These are phyloP conservation scores for Dascillus cervinus DNA, from an alignment of 2,888 invertebrate species.

Conservation along the genomic window DNA sequence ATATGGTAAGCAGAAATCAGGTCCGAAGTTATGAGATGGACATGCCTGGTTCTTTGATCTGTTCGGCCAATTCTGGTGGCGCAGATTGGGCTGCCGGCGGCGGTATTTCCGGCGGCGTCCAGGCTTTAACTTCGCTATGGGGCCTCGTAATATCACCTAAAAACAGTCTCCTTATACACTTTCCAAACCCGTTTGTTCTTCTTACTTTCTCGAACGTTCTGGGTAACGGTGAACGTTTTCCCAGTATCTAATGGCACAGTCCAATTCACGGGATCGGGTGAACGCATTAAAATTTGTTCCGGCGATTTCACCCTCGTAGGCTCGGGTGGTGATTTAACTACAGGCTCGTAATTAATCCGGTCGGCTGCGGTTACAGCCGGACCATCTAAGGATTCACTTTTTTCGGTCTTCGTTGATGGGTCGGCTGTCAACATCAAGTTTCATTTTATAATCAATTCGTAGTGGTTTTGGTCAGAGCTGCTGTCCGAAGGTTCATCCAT, in stretches of 20 bases:
- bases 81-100: conserved; percentile 61
- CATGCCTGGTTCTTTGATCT: conserved; percentile 49
- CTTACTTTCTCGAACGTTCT: conserved; percentile 76
- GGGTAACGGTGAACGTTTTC: conserved; percentile 88
- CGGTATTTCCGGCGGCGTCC: conserved; percentile 56
- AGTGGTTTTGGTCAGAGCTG: too few species aligned
- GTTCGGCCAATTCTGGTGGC: conserved; percentile 56
- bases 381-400: conserved; percentile 33
- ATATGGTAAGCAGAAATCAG: conserved; percentile 40
- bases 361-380: conserved; percentile 40
- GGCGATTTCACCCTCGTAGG: conserved; percentile 90
- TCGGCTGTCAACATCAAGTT: conserved; percentile 14
- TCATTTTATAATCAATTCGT: conserved; percentile 6
- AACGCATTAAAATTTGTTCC: conserved; percentile 85
- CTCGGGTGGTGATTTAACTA: conserved; percentile 88
- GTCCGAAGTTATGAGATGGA: conserved; percentile 36
- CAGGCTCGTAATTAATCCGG: conserved; percentile 52
- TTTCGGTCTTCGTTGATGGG: conserved; percentile 15
- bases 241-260: conserved; percentile 90
- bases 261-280: conserved; percentile 93
- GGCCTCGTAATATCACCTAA: conserved; percentile 74
- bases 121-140: conserved; percentile 80
- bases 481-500: too few species aligned
- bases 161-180: not conserved
- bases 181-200: not conserved